Conservation (phyloP, 2,113 vertebrate genomes). For the Prietella phreatophila region DNA sequence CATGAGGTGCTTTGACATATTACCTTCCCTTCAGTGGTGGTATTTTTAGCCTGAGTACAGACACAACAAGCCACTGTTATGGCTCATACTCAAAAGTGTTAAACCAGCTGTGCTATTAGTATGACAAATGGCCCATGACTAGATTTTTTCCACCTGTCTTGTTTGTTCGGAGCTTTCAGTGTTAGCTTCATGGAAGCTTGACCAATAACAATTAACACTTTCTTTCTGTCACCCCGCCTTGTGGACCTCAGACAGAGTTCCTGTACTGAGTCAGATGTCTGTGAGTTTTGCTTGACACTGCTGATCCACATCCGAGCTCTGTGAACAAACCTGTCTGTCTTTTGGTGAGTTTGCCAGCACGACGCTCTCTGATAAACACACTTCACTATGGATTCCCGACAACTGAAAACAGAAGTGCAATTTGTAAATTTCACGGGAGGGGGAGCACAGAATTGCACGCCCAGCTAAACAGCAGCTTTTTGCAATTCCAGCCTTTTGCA, state of each 20-base stretch:
- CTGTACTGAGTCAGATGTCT: neutral
- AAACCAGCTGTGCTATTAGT: neutral
- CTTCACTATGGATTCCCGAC: neutral
- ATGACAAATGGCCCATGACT: neutral
- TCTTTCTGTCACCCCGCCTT: too few species aligned
- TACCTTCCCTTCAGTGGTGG: neutral
- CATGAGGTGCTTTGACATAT: neutral
- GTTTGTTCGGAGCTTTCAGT: neutral
- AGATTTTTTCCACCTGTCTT: neutral
- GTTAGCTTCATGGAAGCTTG: neutral
- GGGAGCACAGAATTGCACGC: neutral
- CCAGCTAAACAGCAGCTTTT: neutral
- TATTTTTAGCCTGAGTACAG: conserved; percentile 5
- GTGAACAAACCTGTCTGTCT: conserved; percentile 11
- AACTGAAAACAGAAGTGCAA: neutral
- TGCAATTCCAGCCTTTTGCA: neutral
- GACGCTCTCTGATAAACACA: neutral
- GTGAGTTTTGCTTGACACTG: neutral
- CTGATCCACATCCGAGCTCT: neutral
- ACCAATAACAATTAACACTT: neutral
- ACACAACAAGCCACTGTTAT: neutral
- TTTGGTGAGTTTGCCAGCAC: neutral
- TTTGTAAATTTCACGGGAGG: neutral
- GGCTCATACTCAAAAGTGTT: neutral
- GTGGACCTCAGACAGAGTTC: neutral